phyloP scores from a whole-genome alignment of 2,888 invertebrate species.

The Pteria penguin region DNA sequence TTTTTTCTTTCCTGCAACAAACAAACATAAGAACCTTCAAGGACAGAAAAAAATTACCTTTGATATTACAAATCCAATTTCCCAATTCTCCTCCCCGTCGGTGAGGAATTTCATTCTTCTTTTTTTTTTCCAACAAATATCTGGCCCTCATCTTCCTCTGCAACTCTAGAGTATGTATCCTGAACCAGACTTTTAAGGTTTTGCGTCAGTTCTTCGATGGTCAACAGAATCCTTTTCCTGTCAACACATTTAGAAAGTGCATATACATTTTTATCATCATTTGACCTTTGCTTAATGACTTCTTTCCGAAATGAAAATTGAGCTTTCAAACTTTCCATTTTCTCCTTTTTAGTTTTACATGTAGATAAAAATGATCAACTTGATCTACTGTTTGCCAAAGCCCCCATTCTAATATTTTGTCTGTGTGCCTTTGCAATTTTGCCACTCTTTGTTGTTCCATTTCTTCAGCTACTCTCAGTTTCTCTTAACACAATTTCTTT shows the following conservation, averaged over 20 bases:
- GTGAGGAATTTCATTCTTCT: not conserved
- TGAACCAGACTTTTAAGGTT: not conserved
- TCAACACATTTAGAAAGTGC: not conserved
- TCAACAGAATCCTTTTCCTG: slow-evolving; percentile 6
- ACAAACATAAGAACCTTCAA: too few relatives aligned
- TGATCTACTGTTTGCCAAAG: slow-evolving; percentile 47
- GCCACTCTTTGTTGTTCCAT: slow-evolving; percentile 1
- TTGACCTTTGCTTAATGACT: not conserved
- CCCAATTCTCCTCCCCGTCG: not conserved
- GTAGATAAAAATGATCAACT: slow-evolving; percentile 24
- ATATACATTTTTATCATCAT: slow-evolving; percentile 2
- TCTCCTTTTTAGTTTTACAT: slow-evolving; percentile 29
- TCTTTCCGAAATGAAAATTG: slow-evolving; percentile 25
- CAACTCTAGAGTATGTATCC: not conserved
- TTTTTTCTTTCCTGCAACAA: too few relatives aligned
- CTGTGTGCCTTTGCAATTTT: slow-evolving; percentile 36
- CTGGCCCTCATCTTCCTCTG: not conserved
- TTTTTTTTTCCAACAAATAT: not conserved
- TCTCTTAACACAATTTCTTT: slow-evolving; percentile 21
- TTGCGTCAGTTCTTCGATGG: not conserved
- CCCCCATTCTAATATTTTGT: slow-evolving; percentile 43
- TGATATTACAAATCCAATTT: too few relatives aligned
- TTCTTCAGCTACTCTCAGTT: slow-evolving; percentile 27
- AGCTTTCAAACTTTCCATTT: slow-evolving; percentile 34
- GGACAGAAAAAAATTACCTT: not conserved